Base-by-base conservation (phyloP, 2,113 vertebrate genomes). In the Centropristis striata region DNA sequence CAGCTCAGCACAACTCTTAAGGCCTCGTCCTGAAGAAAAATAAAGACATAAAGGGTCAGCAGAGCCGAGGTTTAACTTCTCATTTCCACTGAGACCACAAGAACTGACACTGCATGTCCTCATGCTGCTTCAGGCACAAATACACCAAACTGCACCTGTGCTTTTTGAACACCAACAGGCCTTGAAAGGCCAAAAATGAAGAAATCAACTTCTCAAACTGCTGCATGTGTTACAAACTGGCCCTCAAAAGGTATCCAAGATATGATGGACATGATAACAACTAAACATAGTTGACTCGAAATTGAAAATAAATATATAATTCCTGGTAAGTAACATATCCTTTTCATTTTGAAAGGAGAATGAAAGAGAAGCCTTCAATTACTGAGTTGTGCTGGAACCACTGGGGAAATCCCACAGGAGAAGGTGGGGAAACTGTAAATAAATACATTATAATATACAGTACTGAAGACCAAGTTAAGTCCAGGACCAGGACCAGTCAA, bases 1-100 rank as follows among this genome's bases (percentile, higher is more conserved):
- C 81, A 97, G 94, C 59, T 97, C 96, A 41, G 96, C 96, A 60
- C 94, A 93, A 1, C 93, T 97, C 93, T 50, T 28, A 3, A 23
- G 67, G 36, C 20, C 16, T 55, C 96, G 91, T 27, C 96, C 96
- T 97, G 65, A 47, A 23, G 60, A 44, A 67, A 70, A 51, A 32
- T 61, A 67, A 77, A 70, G 53, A 16, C 18, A 75, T 21, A 12
- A 28, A 57, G 64, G 39, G 46, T 61, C 53, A 69, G 11, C 16
- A 12, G 8, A 42, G 14, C 16, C 1, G 1, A 25, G 15, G 37
- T 36, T 36, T n/a, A 3, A 39, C 7, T 14, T 39, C 37, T 39
- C 10, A 75, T 23, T 67, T 21, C 23, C 21, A 47, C 54, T 59
- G 55, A 58, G 27, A 71, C 68, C n/a, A 23, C 13, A 21, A 16